Evolutionary conservation across 1,140 invertebrate genomes (phyloP).

Genomic region (Hydropsyche tenuis): DNA sequence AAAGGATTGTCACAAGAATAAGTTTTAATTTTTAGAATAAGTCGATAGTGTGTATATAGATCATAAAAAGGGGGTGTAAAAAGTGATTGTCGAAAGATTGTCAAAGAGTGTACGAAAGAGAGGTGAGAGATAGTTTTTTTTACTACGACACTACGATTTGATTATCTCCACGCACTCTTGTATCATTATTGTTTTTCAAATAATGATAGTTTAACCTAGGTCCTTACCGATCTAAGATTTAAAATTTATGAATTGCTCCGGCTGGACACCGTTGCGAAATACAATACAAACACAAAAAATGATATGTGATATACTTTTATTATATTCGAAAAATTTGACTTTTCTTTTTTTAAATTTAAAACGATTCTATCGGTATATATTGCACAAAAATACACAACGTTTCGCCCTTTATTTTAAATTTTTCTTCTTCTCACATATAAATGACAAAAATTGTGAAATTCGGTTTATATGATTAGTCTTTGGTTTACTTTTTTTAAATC

Average conservation of each 20-base stretch:
- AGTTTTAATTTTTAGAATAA: constrained; percentile 9
- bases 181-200: constrained; percentile 46
- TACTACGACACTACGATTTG: constrained; percentile 47
- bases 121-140: constrained; percentile 47
- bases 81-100: constrained; percentile 51
- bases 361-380: constrained; percentile 31
- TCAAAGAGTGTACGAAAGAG: constrained; percentile 39
- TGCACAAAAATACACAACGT: constrained; percentile 46
- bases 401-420: constrained; percentile 28
- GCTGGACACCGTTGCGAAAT: neutral
- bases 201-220: constrained; percentile 48
- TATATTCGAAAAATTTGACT: constrained; percentile 17
- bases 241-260: neutral
- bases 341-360: constrained; percentile 2
- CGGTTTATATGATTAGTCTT: constrained; percentile 45
- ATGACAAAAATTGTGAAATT: constrained; percentile 44
- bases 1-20: constrained; percentile 41
- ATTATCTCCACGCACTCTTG: constrained; percentile 52
- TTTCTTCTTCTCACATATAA: constrained; percentile 18
- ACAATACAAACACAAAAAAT: constrained; percentile 19
- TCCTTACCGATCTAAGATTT: constrained; percentile 6
- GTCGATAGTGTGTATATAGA: constrained; percentile 16
- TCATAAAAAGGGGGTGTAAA: constrained; percentile 41
- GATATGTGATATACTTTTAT: constrained; percentile 27
- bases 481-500: constrained; percentile 34